Evolutionary conservation across 2,113 vertebrate genomes (phyloP).

Genomic region (Grammomys dolichurus): DNA sequence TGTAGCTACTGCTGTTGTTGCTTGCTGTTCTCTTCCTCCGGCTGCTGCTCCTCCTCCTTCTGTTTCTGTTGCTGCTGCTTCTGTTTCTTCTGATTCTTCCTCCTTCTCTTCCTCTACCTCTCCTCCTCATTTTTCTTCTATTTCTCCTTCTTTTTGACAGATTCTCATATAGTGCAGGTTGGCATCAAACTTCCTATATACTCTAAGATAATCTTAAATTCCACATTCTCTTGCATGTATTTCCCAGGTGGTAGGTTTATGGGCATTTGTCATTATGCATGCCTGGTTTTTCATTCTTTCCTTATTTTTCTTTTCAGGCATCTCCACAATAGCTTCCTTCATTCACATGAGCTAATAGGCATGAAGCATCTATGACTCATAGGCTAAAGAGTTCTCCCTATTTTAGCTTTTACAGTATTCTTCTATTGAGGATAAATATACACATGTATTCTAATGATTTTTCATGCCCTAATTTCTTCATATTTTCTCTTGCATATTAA

Average conservation of each 20-base stretch:
- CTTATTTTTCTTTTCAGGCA: not conserved
- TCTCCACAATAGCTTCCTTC: not conserved
- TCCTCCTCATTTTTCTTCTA: accelerated
- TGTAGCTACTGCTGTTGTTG: not conserved
- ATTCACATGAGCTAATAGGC: not conserved
- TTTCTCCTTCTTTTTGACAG: no score
- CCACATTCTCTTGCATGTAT: not conserved
- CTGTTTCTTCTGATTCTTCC: not conserved
- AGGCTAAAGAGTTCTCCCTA: not conserved
- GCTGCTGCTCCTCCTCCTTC: not conserved
- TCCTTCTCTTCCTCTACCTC: not conserved
- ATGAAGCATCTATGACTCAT: not conserved
- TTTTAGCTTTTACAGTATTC: not conserved
- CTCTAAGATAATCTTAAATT: not conserved
- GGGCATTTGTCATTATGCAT: not conserved
- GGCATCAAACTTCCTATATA: not conserved
- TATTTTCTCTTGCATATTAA: conserved; percentile 11
- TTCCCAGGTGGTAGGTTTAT: not conserved
- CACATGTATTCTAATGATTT: not conserved
- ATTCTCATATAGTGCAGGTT: not conserved
- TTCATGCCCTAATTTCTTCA: not conserved
- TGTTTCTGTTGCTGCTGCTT: not conserved
- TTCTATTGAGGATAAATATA: not conserved
- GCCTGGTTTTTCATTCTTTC: not conserved
- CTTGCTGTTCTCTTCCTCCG: not conserved